phyloP scores from a whole-genome alignment of 2,888 invertebrate genomes.

The Cremastinae sp. region DNA sequence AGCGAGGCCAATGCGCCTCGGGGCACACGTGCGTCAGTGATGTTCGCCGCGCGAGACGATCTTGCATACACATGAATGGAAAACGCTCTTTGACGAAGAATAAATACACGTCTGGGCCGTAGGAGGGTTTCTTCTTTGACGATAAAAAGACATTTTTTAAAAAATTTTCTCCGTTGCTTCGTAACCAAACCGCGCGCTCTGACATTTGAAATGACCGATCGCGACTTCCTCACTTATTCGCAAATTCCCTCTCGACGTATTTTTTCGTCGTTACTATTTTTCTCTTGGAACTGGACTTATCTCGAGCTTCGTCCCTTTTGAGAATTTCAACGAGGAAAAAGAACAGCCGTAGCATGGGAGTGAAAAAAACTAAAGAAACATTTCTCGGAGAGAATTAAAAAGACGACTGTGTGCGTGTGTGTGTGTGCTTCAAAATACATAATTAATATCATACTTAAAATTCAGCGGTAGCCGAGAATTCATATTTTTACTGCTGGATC shows the following conservation, averaged over 20 bases:
- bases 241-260: constrained; percentile 30
- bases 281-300: constrained; percentile 1
- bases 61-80: constrained; percentile 65
- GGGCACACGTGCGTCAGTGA: constrained; percentile 73
- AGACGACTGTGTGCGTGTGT: constrained; percentile 26
- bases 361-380: constrained; percentile 11
- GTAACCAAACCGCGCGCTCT: constrained; percentile 1
- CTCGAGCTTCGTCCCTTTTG: not conserved
- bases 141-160: constrained; percentile 1
- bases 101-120: constrained; percentile 24
- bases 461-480: constrained; percentile 42
- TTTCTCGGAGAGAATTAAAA: not conserved
- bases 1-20: constrained; percentile 56
- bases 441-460: constrained; percentile 58
- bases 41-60: constrained; percentile 70
- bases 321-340: constrained; percentile 34
- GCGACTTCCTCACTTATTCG: constrained; percentile 28
- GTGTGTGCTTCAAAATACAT: constrained; percentile 46
- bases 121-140: constrained; percentile 5
- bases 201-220: too few relatives aligned
- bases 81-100: constrained; percentile 66
- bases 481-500: not conserved
- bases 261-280: not conserved
- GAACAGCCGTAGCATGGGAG: not conserved
- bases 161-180: not conserved